Evolutionary conservation across 2,797 vertebrate genomes (phyloP), one percentile per base, ranked within the genome.

Genomic region (Sebastes iracundus): DNA sequence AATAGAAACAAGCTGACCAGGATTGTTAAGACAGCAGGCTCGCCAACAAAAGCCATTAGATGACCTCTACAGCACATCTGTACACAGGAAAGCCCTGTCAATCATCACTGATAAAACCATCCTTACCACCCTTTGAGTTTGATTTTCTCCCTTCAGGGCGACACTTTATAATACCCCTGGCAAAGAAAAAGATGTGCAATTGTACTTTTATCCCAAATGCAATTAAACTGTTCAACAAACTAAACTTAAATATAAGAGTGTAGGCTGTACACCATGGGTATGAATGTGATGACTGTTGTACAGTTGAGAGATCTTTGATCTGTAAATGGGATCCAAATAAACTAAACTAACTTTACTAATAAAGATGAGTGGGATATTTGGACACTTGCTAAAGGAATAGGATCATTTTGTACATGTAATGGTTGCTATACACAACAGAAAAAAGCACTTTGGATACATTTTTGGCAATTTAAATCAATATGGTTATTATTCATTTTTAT

Each of bases 401-500:
- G 27, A 60, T 30, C 2, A 32, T 30, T 32, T 32, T 61, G 28
- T 12, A 30, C 18, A 61, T 61, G 30, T 10, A 61, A 61, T 32
- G 59, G 20, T 12, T n/a, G 28, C 59, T 32, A 20, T 53, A 11
- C 28, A 61, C 8, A 61, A 61, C 16, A 32, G 18, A 20, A 49
- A 20, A n/a, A 61, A 32, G 5, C 18, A 61, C 18, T 2, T n/a
- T 61, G 18, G 27, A 30, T 33, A 6, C 3, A 32, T 32, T 61
- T 61, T 7, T 32, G 6, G 28, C 30, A 33, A 33, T 61, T n/a
- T 33, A 32, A 33, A 61, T 49, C 0, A 0, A 49, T 46, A 46
- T 2, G 0, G 38, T 7, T 8, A 20, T 49, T 49, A 20, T 20
- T 49, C 18, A 49, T 49, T 0, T 4, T 20, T 49, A 9, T 49